These are phyloP conservation scores for Polietes domitor DNA, from an alignment of 2,888 invertebrate species.

Conservation along the genomic window DNA sequence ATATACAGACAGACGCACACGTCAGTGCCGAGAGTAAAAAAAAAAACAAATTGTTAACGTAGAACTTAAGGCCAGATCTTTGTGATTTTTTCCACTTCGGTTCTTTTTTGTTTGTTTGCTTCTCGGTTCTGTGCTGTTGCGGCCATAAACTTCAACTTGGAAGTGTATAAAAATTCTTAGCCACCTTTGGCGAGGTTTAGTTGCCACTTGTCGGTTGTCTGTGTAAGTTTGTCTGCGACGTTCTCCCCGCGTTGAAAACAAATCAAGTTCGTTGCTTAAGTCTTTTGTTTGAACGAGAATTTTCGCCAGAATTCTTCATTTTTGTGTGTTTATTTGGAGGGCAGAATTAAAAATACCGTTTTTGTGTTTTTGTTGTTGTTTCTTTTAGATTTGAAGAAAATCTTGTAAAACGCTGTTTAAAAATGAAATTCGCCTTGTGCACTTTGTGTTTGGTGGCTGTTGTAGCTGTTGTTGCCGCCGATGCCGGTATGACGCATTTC, in stretches of 20 bases:
- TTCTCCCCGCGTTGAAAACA: conserved; percentile 8
- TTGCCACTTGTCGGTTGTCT: conserved; percentile 50
- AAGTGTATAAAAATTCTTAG: conserved; percentile 64
- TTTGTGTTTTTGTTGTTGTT: conserved; percentile 11
- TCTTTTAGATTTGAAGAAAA: conserved; percentile 45
- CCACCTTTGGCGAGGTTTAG: conserved; percentile 56
- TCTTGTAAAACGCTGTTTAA: conserved; percentile 45
- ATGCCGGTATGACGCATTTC: conserved; percentile 73
- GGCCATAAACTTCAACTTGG: conserved; percentile 63
- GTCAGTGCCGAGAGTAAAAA: no score
- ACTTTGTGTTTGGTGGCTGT: conserved; percentile 61
- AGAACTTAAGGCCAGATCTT: conserved; percentile 36
- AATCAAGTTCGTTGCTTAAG: conserved; percentile 72
- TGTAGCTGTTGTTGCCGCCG: conserved; percentile 69
- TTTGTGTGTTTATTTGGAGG: background rate
- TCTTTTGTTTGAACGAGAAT: conserved; percentile 71
- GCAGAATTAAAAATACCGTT: conserved; percentile 26
- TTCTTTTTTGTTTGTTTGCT: conserved; percentile 37
- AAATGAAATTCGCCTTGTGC: conserved; percentile 73
- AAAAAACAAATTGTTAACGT: conserved; percentile 15
- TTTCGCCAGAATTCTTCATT: background rate
- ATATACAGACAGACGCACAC: background rate
- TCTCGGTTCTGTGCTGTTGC: conserved; percentile 30
- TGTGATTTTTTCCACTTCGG: conserved; percentile 7
- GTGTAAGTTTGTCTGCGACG: conserved; percentile 51